Evolutionary conservation across 2,797 vertebrate genomes (phyloP), one percentile per base, ranked within the genome.

Genomic region (Sparus aurata): DNA sequence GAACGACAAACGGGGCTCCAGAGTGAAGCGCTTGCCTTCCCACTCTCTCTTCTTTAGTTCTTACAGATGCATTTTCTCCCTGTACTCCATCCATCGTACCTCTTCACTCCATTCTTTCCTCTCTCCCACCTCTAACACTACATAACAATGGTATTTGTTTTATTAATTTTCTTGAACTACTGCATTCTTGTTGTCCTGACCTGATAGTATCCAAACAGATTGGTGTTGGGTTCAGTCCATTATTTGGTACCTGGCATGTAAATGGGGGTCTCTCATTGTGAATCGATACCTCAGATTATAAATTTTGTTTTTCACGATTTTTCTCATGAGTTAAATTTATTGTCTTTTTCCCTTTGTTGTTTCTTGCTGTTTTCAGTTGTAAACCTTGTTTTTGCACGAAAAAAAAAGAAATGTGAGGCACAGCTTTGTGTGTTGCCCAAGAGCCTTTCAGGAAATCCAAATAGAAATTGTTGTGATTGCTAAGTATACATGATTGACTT

Each of bases 1-100:
- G 93, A 43, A 85, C 91, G 0, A 82, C 93, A n/a, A 94, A 94
- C 9, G 96, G 94, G 25, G 94, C 91, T 45, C 92, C 94, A 68
- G 96, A 96, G 91, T 98, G 95, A 84, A 18, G 52, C 52, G 1
- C 17, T 75, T 20, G 46, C 57, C 62, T 25, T 18, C 23, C 34
- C 59, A 4, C 12, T 41, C 65, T 43, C n/a, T 49, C 49, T 70
- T 71, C 16, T 58, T 70, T n/a, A 18, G 59, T 82, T 77, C 23
- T 67, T 50, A 67, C 38, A 34, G 46, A 78, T 69, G 8, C 22
- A 10, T 38, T 49, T 61, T n/a, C 45, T 34, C 41, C 54, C 18
- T 3, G 16, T 43, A 38, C 16, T 81, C 43, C 49, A 22, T 78
- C 69, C 86, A 34, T 85, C 79, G 74, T 79, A 61, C 72, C 74